Conservation (phyloP, 2,113 vertebrate species). For the Thunnus maccoyii region DNA sequence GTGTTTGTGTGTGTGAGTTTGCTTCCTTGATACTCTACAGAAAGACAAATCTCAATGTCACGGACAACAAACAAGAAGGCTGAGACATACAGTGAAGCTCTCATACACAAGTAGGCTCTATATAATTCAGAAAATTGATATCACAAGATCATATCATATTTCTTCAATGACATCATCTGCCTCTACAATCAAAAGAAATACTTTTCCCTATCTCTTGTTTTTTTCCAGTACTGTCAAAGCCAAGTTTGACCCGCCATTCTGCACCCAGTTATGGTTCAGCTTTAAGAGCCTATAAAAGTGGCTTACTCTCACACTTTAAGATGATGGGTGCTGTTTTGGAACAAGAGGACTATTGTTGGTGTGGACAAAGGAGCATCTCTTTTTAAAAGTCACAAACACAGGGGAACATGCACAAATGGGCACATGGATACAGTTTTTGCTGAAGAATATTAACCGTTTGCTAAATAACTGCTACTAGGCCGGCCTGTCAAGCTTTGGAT, state of each 20-base stretch:
- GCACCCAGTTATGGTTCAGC: conserved; percentile 21
- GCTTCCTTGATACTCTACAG: background rate
- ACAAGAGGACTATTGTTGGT: conserved; percentile 60
- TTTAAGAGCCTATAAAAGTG: conserved; percentile 47
- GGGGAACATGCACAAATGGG: background rate
- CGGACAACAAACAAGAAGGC: background rate
- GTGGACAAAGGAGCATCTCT: conserved; percentile 45
- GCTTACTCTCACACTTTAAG: conserved; percentile 47
- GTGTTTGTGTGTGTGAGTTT: background rate
- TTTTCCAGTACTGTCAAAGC: background rate
- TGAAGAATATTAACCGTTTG: background rate
- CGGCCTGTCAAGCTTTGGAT: too few relatives aligned
- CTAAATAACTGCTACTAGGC: too few relatives aligned
- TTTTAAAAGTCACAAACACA: conserved; percentile 27
- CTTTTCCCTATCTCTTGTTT: background rate
- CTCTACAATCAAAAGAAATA: conserved; percentile 21
- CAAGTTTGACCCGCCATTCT: conserved; percentile 24
- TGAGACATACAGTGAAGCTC: background rate
- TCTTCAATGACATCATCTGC: background rate
- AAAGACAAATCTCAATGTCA: conserved; percentile 1
- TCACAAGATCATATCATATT: conserved; percentile 45
- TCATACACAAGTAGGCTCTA: background rate
- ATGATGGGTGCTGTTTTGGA: conserved; percentile 43
- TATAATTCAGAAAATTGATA: conserved; percentile 10
- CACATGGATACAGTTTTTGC: too few relatives aligned